Evolutionary conservation across 1,140 invertebrate species (phyloP), one percentile per base, ranked within the genome.

Genomic region (Macrosteles quadrilineatus): DNA sequence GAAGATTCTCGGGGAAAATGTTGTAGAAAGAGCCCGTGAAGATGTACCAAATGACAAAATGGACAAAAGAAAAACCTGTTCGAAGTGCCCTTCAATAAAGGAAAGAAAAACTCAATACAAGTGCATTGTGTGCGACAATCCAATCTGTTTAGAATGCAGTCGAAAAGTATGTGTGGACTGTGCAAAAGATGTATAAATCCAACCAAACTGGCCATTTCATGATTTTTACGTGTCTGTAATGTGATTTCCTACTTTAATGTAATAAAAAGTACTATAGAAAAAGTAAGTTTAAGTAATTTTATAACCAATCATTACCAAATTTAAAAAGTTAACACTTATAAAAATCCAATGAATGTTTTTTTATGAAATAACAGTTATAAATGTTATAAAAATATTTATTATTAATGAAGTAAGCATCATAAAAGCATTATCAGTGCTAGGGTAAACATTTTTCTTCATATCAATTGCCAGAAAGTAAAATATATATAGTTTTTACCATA

Each of bases 71-170:
- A 67, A 67, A 67, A 67, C 66, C 3, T 66, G 40, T 67, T 21
- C 66, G 50, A 50, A 32, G 40, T 50, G 47, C 30, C 43, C 45
- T 21, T 19, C 32, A 66, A 32, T 66, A 43, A 32, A 66, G 27
- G 40, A 40, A 43, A 47, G 25, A 27, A 67, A 67, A 67, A 67
- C 45, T 29, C 1, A 12, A 3, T 67, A 25, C 40, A 43, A 25
- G 21, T 45, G 45, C 27, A 50, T 47, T 29, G 27, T 21, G 25
- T 67, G 43, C 47, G 27, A 45, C 23, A n/a, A 66, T 32, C 27
- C 64, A 21, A 27, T 67, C 27, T 67, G 66, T 50, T 29, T 67
- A n/a, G 66, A 67, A 67, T 67, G 66, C 43, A 67, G 66, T 50
- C 45, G 66, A 17, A 67, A 47, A n/a, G 14, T 67, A 23, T 67